These are phyloP conservation scores for Oncorhynchus tshawytscha DNA, from an alignment of 2,113 vertebrate genomes.

Conservation along the genomic window DNA sequence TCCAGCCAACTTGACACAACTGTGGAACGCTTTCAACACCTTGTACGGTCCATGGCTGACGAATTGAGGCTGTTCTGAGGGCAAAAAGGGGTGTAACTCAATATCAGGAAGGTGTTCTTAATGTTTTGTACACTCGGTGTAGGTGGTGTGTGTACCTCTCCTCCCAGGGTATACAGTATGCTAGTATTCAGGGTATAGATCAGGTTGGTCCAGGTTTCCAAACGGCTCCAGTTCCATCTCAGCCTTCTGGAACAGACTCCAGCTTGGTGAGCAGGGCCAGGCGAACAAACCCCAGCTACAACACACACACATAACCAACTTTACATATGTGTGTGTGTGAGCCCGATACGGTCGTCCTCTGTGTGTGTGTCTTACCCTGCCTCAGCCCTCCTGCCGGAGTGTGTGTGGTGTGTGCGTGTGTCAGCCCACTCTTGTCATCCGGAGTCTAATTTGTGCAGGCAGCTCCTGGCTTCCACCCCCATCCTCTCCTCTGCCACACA, in stretches of 20 bases:
- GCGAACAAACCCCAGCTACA: conserved; percentile 94
- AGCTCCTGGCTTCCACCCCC: conserved; percentile 7
- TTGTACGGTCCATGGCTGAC: too few species aligned
- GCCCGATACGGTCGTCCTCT: too few species aligned
- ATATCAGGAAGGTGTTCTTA: too few species aligned
- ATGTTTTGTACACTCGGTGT: too few species aligned
- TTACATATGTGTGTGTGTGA: background rate
- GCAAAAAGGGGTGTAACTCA: too few species aligned
- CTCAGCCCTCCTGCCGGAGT: background rate
- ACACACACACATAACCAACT: background rate
- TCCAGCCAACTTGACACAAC: too few species aligned
- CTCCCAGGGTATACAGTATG: conserved; percentile 89
- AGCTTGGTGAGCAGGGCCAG: conserved; percentile 90
- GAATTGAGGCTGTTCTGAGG: too few species aligned
- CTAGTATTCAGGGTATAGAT: conserved; percentile 95
- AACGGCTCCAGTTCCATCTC: conserved; percentile 94
- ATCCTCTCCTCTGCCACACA: background rate
- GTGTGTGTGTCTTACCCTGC: background rate
- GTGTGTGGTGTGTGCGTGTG: background rate
- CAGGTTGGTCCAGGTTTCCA: conserved; percentile 88
- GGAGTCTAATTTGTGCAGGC: conserved; percentile 16
- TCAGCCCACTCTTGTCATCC: background rate
- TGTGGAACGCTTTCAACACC: too few species aligned
- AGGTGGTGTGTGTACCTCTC: conserved; percentile 73
- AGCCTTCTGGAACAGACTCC: conserved; percentile 90